Evolutionary conservation across 1,140 invertebrate genomes (phyloP), one percentile per base, ranked within the genome.

Genomic region (Lutraria rhynchaena): DNA sequence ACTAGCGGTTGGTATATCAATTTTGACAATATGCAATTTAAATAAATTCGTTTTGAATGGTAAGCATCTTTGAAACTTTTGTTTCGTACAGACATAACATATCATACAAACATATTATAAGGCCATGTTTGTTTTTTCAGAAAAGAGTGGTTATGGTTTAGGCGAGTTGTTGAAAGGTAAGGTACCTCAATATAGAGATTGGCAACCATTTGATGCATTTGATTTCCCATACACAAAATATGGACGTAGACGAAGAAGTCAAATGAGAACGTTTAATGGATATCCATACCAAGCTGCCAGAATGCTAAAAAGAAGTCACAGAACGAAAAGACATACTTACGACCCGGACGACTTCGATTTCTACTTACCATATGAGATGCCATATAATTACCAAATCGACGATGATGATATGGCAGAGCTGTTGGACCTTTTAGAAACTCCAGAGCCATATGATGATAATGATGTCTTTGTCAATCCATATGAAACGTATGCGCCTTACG

Each of bases 341-440:
- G 55, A 70, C 51, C 31, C 67, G 24, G 33, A 33, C 7, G 77
- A 81, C 0, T 7, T 41, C 0, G 24, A 27, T 29, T 46, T 33
- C 17, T 67, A 67, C 44, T 41, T 65, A 33, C 41, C 41, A 11
- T 67, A 67, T 19, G 44, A 67, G 9, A 33, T 44, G 7, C 58
- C 27, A 65, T 77, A 77, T 49, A 63, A 53, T 5, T 77, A 77
- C 63, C 44, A 29, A 19, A 27, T 24, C 11, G 61, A 49, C 22
- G 61, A 77, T 13, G 58, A 77, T 13, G 75, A 77, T 29, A 22
- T 77, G 19, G 41, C 55, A 29, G 53, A 75, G 7, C 29, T 75
- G 3, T 60, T 77, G 24, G 75, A 77, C 22, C 13, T 69, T 35
- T 29, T 81, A 13, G 65, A 81, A 17, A 27, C 44, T 17, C 7